Percentiles rank a stretch among this genome's conserved stretches.
Conservation (phyloP, 2,797 vertebrate genomes). For the Falco concolor region DNA sequence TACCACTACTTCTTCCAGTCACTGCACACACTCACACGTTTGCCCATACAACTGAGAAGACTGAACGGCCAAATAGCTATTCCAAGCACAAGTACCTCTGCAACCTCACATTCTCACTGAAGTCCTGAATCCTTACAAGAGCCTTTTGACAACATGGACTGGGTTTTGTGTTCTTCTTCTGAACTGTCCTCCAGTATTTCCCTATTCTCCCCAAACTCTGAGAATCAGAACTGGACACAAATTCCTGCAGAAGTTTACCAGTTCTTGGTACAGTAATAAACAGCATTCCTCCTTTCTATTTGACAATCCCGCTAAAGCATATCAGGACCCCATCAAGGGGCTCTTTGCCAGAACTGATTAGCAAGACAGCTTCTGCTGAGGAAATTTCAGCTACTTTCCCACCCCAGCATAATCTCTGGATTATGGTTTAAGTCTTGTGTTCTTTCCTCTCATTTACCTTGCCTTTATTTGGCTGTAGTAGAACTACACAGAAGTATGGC, state of each 20-base stretch:
- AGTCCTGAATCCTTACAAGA: neutral
- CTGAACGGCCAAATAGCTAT: neutral
- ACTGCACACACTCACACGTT: neutral
- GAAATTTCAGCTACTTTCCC: slow-evolving; percentile 14
- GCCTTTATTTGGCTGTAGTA: neutral
- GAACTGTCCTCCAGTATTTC: neutral
- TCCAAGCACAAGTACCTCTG: neutral
- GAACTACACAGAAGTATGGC: neutral
- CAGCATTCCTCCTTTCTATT: slow-evolving; percentile 1
- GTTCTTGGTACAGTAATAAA: neutral
- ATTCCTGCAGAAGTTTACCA: neutral
- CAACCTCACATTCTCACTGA: neutral
- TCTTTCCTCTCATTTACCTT: slow-evolving; percentile 1
- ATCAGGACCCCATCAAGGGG: neutral
- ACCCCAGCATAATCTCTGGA: slow-evolving; percentile 9
- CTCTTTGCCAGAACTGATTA: slow-evolving; percentile 16
- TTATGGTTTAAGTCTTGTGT: neutral
- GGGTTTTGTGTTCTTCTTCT: neutral
- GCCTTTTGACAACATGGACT: neutral
- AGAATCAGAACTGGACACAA: neutral
- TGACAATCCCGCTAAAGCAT: neutral
- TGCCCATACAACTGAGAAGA: neutral
- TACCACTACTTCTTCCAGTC: neutral
- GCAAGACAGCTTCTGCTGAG: slow-evolving; percentile 12
- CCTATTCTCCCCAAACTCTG: neutral